Evolutionary conservation across 2,113 vertebrate species (phyloP).

Genomic region (Tylochromis polylepis): DNA sequence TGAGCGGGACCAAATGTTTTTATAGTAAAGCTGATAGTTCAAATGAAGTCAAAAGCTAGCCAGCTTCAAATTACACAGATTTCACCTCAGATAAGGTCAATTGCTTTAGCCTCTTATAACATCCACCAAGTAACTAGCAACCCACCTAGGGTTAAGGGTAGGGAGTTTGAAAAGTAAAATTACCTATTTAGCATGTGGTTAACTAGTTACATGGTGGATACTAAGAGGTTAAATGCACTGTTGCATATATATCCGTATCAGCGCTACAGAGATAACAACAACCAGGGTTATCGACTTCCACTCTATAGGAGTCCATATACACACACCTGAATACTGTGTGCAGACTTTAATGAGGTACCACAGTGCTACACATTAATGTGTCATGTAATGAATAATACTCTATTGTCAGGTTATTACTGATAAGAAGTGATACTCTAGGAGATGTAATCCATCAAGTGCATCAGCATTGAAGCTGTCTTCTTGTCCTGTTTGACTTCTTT

Average conservation of each 20-base stretch:
- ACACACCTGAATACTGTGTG: not conserved
- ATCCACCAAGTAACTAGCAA: not conserved
- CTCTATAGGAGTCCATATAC: not conserved
- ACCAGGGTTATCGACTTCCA: not conserved
- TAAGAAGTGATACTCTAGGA: not conserved
- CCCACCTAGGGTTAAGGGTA: not conserved
- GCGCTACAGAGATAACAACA: not conserved
- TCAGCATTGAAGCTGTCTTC: not conserved
- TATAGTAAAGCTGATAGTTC: not conserved
- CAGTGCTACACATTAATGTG: not conserved
- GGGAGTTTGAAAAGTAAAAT: not conserved
- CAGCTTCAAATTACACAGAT: not conserved
- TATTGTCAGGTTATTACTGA: not conserved
- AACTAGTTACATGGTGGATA: not conserved
- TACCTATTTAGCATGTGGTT: not conserved
- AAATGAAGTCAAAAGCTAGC: not conserved
- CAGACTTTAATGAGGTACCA: not conserved
- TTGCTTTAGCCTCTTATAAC: not conserved
- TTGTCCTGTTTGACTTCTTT: not conserved
- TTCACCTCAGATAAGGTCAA: not conserved
- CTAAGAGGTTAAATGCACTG: not conserved
- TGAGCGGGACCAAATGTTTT: constrained; percentile 67
- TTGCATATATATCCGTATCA: not conserved
- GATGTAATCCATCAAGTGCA: not conserved
- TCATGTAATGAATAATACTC: not conserved